These are phyloP conservation scores for Baccha elongata DNA, from an alignment of 2,888 invertebrate species.

Conservation along the genomic window DNA sequence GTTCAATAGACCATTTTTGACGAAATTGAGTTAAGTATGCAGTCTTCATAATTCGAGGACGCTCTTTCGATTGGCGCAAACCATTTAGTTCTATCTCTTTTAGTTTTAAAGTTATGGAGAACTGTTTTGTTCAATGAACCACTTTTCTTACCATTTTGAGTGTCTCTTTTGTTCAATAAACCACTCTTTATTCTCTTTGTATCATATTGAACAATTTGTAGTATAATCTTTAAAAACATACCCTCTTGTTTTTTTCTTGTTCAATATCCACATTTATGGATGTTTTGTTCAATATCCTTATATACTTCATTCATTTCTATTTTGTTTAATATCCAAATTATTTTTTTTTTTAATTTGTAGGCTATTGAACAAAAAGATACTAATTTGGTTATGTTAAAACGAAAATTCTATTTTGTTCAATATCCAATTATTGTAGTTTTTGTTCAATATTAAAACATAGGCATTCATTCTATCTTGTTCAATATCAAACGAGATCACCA, in stretches of 20 bases:
- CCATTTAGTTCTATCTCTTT: not conserved
- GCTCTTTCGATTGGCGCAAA: too few relatives aligned
- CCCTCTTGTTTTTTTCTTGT: too few relatives aligned
- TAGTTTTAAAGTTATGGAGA: not conserved
- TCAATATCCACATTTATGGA: too few relatives aligned
- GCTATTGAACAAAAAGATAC: not conserved
- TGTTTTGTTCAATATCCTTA: not conserved
- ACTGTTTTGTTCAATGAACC: not conserved
- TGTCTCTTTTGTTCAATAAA: not conserved
- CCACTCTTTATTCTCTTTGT: not conserved
- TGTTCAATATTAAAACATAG: slow-evolving; percentile 5
- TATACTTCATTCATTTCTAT: not conserved
- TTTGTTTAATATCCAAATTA: not conserved
- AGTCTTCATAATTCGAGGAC: not conserved
- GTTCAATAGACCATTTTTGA: not conserved
- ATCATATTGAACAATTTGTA: too few relatives aligned
- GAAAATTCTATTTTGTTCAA: slow-evolving; percentile 4
- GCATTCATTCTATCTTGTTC: slow-evolving; percentile 7
- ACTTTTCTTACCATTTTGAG: not conserved
- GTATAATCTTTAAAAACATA: too few relatives aligned
- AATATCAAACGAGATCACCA: slow-evolving; percentile 7
- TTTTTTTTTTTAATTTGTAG: not conserved
- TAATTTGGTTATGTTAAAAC: not conserved
- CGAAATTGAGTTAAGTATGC: not conserved
- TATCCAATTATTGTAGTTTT: slow-evolving; percentile 6